These are phyloP conservation scores for Potorous gilbertii DNA, from an alignment of 2,797 vertebrate genomes.

Conservation along the genomic window DNA sequence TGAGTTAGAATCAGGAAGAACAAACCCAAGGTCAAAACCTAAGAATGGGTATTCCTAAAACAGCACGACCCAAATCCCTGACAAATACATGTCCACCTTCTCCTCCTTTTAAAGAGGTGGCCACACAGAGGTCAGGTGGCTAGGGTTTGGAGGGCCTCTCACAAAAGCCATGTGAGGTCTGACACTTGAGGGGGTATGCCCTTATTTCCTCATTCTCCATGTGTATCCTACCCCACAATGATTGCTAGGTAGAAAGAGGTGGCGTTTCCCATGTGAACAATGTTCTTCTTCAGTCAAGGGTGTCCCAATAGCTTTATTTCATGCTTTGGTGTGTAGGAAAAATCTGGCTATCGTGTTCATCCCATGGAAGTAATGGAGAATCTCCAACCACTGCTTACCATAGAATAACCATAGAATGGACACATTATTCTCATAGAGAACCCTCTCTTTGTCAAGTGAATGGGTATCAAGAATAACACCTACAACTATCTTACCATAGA, in stretches of 20 bases:
- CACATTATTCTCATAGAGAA: background rate
- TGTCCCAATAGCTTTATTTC: background rate
- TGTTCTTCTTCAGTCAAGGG: background rate
- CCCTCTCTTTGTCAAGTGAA: background rate
- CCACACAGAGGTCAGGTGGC: background rate
- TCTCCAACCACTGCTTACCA: background rate
- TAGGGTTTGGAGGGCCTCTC: background rate
- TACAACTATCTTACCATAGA: background rate
- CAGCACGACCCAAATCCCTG: background rate
- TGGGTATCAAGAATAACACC: background rate
- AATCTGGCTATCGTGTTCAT: background rate
- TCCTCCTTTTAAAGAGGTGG: background rate
- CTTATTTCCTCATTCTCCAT: background rate
- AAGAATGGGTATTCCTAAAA: background rate
- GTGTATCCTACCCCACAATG: background rate
- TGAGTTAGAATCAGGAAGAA: background rate
- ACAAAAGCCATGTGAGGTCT: background rate
- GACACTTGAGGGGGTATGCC: background rate
- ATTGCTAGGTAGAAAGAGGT: background rate
- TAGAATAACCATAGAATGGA: background rate
- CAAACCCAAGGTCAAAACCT: background rate
- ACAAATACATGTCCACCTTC: background rate
- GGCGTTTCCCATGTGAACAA: background rate
- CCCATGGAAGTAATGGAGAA: background rate
- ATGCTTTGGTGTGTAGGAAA: background rate